Evolutionary conservation across 92 coral and sea anemone species (phyloP).

Genomic region (Phenganax stokvisi): DNA sequence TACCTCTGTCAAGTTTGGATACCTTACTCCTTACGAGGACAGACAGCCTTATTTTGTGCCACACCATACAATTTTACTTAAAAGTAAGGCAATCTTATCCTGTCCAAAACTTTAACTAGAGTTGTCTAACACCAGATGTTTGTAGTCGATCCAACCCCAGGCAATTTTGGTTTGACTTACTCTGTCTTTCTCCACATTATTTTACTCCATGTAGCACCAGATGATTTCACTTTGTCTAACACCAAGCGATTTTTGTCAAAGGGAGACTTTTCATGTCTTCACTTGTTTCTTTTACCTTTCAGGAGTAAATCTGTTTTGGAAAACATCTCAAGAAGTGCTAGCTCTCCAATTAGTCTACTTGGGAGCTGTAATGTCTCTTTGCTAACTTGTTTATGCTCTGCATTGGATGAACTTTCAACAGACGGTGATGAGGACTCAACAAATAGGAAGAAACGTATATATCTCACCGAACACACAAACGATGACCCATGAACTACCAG

Average conservation of each 20-base stretch:
- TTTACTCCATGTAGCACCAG: no score
- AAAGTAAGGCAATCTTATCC: no score
- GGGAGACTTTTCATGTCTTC: slow-evolving; percentile 58
- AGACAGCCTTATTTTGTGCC: no score
- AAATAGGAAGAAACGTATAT: slow-evolving; percentile 99
- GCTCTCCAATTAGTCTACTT: slow-evolving; percentile 27
- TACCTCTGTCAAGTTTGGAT: no score
- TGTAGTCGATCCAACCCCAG: no score
- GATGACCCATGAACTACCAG: slow-evolving; percentile 60
- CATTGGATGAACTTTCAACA: slow-evolving; percentile 73
- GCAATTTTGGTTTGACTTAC: no score
- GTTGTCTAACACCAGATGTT: no score
- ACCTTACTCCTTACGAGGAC: no score
- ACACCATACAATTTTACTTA: no score
- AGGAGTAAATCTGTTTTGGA: slow-evolving; percentile 34
- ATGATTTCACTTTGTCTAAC: no score
- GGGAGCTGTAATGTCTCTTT: slow-evolving; percentile 42
- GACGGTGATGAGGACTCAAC: slow-evolving; percentile 98
- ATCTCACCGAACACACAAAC: slow-evolving; percentile 51
- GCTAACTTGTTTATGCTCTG: slow-evolving; percentile 6
- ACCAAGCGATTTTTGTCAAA: not conserved
- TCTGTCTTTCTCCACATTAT: no score
- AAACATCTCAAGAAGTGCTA: slow-evolving; percentile 10
- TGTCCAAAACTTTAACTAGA: no score
- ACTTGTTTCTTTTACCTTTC: slow-evolving; percentile 26